Percentiles rank a stretch among this genome's conserved stretches.
phyloP scores from a whole-genome alignment of 2,888 invertebrate species.

The Tetrapedia diversipes region DNA sequence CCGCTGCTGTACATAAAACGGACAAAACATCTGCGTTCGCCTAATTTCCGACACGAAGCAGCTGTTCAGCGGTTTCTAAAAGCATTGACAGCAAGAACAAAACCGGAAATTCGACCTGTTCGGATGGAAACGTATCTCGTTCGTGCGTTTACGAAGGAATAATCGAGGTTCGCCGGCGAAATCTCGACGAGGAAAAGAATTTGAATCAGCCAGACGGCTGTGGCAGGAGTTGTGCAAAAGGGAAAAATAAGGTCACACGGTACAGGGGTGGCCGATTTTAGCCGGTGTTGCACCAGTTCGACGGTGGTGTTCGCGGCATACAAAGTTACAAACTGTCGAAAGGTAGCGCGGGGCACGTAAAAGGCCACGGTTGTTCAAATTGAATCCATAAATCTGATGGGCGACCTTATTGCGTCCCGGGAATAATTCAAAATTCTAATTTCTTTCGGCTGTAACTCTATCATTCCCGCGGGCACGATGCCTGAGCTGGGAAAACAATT shows the following conservation, averaged over 20 bases:
- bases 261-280: slow-evolving; percentile 19
- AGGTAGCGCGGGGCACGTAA: slow-evolving; percentile 21
- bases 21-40: too few relatives aligned
- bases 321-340: slow-evolving; percentile 37
- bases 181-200: slow-evolving; percentile 12
- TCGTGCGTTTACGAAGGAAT: neutral
- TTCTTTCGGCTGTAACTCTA: slow-evolving; percentile 19
- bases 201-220: slow-evolving; percentile 10
- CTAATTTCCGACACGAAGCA: too few relatives aligned
- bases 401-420: slow-evolving; percentile 21
- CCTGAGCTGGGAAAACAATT: neutral
- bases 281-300: slow-evolving; percentile 11
- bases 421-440: slow-evolving; percentile 44
- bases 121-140: neutral
- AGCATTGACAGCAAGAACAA: neutral
- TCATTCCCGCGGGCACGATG: neutral
- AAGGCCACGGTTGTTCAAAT: slow-evolving; percentile 37
- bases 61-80: too few relatives aligned
- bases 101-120: neutral
- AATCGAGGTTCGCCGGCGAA: slow-evolving; percentile 3
- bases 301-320: slow-evolving; percentile 30
- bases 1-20: too few relatives aligned
- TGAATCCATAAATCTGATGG: slow-evolving; percentile 45
- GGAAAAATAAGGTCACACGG: slow-evolving; percentile 29
- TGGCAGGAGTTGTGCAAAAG: neutral